These are phyloP conservation scores for Callyntrura sp. DNA, from an alignment of 2,888 invertebrate genomes.

Conservation along the genomic window DNA sequence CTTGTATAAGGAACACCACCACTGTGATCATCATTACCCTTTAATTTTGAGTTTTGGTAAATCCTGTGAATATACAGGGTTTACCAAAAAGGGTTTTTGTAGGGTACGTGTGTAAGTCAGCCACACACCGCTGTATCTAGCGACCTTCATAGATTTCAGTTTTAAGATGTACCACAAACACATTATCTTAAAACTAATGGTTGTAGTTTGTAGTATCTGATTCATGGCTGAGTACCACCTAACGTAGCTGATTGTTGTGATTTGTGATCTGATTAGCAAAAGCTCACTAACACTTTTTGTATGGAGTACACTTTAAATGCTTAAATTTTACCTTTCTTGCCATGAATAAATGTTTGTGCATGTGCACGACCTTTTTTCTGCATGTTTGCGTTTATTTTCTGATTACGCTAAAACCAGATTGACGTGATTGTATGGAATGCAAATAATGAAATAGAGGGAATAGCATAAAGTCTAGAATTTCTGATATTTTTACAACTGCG, in stretches of 20 bases:
- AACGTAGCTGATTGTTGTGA: neutral
- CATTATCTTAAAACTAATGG: neutral
- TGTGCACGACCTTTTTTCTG: neutral
- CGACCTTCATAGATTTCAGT: too few species aligned
- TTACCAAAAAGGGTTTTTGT: too few species aligned
- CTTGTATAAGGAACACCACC: too few species aligned
- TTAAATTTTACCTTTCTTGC: neutral
- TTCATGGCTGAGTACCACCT: neutral
- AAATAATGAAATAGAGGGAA: neutral
- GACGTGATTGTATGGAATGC: neutral
- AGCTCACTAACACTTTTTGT: neutral
- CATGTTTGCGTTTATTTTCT: neutral
- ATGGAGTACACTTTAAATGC: neutral
- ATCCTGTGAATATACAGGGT: too few species aligned
- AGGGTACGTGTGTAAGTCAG: too few species aligned
- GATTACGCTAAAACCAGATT: neutral
- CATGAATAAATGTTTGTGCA: neutral
- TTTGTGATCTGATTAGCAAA: neutral
- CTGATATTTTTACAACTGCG: constrained; percentile 39
- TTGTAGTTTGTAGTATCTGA: neutral
- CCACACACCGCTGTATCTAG: too few species aligned
- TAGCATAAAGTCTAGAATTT: neutral
- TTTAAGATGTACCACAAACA: too few species aligned
- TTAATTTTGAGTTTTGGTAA: too few species aligned
- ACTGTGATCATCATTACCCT: too few species aligned